These are phyloP conservation scores for Albula glossodonta DNA, from an alignment of 2,113 vertebrate species.

Conservation along the genomic window DNA sequence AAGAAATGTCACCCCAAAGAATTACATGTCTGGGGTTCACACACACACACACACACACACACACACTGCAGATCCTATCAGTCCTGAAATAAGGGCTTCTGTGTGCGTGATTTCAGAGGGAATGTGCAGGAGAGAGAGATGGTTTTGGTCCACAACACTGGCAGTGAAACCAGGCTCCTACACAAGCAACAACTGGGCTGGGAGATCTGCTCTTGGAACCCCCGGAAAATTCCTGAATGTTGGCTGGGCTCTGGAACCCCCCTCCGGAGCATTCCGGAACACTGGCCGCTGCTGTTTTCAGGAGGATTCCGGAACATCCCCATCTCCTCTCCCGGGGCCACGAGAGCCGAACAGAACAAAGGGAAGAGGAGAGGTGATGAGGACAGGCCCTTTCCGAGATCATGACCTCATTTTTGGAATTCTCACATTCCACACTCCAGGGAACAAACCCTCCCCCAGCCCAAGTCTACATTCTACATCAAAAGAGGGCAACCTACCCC, in stretches of 20 bases:
- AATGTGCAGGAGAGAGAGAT: neutral
- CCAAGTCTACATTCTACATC: neutral
- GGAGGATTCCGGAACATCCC: neutral
- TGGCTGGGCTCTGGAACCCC: neutral
- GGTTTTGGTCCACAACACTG: neutral
- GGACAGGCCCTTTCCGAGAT: neutral
- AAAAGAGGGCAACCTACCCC: neutral
- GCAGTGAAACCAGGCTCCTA: neutral
- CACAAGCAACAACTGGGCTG: neutral
- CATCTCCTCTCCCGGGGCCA: neutral
- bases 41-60: neutral
- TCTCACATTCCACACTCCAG: neutral
- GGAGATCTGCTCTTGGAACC: neutral
- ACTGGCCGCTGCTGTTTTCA: neutral
- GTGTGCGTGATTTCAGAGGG: neutral
- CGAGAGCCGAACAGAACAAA: neutral
- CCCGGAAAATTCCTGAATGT: neutral
- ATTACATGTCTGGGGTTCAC: neutral
- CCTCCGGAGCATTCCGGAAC: neutral
- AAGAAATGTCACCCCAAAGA: too few species aligned
- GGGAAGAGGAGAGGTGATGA: neutral
- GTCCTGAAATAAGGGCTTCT: neutral
- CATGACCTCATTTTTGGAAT: neutral
- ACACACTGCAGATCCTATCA: neutral
- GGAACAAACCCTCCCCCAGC: neutral